A percentile compares a stretch with the other conserved stretches of the same genome.
Conservation (phyloP, 2,888 invertebrate genomes). For the Acheta domesticus region DNA sequence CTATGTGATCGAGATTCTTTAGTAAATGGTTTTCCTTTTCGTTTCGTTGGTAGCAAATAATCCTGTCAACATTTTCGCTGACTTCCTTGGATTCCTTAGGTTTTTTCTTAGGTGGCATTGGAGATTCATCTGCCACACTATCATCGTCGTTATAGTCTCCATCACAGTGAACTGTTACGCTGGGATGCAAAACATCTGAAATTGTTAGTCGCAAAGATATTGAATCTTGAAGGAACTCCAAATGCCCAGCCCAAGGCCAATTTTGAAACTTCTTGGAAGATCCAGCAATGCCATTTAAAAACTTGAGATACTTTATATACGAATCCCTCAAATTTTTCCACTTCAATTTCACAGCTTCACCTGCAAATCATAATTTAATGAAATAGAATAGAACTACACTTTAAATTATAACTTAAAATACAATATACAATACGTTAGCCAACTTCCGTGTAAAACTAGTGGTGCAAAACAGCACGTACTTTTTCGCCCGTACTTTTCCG, state of each 20-base stretch:
- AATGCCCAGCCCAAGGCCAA: constrained; percentile 21
- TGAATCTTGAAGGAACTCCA: not conserved
- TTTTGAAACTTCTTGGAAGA: not conserved
- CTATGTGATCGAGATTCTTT: not conserved
- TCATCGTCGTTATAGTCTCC: not conserved
- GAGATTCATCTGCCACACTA: not conserved
- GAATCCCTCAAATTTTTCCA: constrained; percentile 22
- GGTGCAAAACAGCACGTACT: too few species aligned
- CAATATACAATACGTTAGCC: not conserved
- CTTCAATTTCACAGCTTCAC: constrained; percentile 19
- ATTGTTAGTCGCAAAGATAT: not conserved
- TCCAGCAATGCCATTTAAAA: constrained; percentile 9
- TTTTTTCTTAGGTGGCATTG: constrained; percentile 19
- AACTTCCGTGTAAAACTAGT: not conserved
- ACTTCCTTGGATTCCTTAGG: not conserved
- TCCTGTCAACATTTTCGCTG: not conserved
- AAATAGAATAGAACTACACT: not conserved
- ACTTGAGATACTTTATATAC: not conserved
- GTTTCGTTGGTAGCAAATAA: not conserved
- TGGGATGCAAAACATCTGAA: not conserved
- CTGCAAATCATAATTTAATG: not conserved
- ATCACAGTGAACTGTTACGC: not conserved
- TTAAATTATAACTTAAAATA: not conserved
- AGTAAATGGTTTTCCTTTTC: not conserved
- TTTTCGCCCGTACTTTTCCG: too few species aligned